These are phyloP conservation scores for Celastrina argiolus DNA, from an alignment of 2,888 invertebrate species.

Conservation along the genomic window DNA sequence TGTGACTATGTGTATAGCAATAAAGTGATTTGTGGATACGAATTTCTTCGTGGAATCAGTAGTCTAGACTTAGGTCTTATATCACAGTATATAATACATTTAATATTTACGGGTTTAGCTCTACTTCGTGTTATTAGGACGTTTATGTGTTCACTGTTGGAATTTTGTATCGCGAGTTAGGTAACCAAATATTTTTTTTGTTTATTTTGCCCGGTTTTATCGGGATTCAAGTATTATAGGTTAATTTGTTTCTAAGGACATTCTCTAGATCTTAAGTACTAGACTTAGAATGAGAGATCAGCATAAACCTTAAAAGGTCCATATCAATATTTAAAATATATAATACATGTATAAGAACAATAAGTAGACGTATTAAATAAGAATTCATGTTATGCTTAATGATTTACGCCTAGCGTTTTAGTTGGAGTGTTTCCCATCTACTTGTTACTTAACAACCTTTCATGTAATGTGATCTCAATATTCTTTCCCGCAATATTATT, in stretches of 20 bases:
- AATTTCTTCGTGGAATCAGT: slow-evolving; percentile 37
- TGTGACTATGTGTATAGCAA: slow-evolving; percentile 36
- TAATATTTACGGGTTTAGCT: slow-evolving; percentile 72
- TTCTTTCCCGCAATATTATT: slow-evolving; percentile 25
- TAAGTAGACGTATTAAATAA: slow-evolving; percentile 68
- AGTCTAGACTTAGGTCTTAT: slow-evolving; percentile 39
- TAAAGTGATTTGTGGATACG: slow-evolving; percentile 38
- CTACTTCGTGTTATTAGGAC: slow-evolving; percentile 61
- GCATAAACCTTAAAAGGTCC: slow-evolving; percentile 73
- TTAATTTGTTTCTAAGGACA: slow-evolving; percentile 47
- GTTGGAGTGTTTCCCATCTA: slow-evolving; percentile 37
- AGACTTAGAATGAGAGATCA: slow-evolving; percentile 52
- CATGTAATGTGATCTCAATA: slow-evolving; percentile 30
- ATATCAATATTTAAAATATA: slow-evolving; percentile 76
- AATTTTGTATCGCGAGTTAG: slow-evolving; percentile 57
- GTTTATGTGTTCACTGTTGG: slow-evolving; percentile 71
- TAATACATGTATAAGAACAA: slow-evolving; percentile 74
- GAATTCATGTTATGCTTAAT: slow-evolving; percentile 39
- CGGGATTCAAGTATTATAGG: slow-evolving; percentile 75
- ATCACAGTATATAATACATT: slow-evolving; percentile 59
- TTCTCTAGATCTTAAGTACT: slow-evolving; percentile 48
- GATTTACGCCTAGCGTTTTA: slow-evolving; percentile 64
- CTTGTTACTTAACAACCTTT: slow-evolving; percentile 23
- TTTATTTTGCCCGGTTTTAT: slow-evolving; percentile 66
- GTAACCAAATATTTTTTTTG: slow-evolving; percentile 62